These are phyloP conservation scores for Holacanthella duospinosa DNA, from an alignment of 2,888 invertebrate genomes.

Conservation along the genomic window DNA sequence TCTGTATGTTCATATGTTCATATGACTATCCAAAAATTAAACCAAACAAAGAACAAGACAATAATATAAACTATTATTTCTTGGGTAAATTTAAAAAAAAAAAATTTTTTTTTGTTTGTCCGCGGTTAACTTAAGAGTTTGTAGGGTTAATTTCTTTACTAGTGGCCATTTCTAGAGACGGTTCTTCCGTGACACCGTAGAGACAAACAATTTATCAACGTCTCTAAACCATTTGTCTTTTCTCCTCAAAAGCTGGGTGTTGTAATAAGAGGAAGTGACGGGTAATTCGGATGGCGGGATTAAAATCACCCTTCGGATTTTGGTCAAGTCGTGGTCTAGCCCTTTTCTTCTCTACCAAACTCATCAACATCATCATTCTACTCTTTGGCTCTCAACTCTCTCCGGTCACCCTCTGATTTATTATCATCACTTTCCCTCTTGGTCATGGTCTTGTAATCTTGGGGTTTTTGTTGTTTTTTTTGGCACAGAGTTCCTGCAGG, in stretches of 20 bases:
- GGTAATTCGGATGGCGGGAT: not conserved
- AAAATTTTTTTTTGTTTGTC: too few relatives aligned
- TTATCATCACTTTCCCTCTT: not conserved
- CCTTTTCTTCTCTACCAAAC: not conserved
- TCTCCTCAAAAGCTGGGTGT: constrained; percentile 6
- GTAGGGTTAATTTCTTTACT: too few relatives aligned
- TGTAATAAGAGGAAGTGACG: not conserved
- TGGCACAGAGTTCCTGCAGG: too few relatives aligned
- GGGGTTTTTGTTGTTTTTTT: not conserved
- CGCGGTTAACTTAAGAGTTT: too few relatives aligned
- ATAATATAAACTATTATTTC: too few relatives aligned
- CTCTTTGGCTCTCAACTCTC: not conserved
- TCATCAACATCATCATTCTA: not conserved
- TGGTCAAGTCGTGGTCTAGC: not conserved
- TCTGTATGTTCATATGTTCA: too few relatives aligned
- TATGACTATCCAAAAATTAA: too few relatives aligned
- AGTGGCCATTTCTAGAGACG: not conserved
- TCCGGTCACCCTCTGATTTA: not conserved
- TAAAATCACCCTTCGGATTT: not conserved
- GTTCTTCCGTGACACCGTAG: not conserved
- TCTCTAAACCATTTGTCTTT: constrained; percentile 37
- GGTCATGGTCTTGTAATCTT: not conserved
- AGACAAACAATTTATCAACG: constrained; percentile 32
- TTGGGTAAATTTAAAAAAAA: too few relatives aligned
- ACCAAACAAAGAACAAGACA: too few relatives aligned